Conservation (phyloP, 1,140 invertebrate species). For the Lithobius niger region DNA sequence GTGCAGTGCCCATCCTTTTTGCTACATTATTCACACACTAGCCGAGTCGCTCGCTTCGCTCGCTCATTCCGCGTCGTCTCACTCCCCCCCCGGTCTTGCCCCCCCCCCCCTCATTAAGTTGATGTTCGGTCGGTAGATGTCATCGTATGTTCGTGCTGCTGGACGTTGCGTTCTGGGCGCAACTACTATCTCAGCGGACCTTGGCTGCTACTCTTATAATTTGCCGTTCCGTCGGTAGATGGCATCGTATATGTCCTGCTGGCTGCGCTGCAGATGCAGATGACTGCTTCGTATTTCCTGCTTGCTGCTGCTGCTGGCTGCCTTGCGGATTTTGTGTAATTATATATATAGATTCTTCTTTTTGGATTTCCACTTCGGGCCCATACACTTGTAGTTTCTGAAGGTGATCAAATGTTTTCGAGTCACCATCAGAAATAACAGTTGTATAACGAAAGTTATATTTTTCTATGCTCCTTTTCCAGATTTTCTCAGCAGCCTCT, state of each 20-base stretch:
- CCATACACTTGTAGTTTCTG: conserved; percentile 17
- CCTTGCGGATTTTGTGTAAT: too few relatives aligned
- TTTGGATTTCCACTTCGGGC: conserved; percentile 13
- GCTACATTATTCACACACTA: conserved; percentile 23
- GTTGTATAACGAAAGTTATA: conserved; percentile 18
- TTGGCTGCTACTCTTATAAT: background rate
- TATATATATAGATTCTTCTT: too few relatives aligned
- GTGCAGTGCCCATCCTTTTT: conserved; percentile 21
- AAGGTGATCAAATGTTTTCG: conserved; percentile 19
- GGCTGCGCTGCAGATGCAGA: background rate
- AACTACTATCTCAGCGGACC: too few relatives aligned
- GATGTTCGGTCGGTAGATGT: too few relatives aligned
- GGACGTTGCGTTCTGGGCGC: too few relatives aligned
- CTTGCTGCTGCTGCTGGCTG: background rate
- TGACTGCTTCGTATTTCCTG: background rate
- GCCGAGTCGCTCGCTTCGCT: conserved; percentile 12
- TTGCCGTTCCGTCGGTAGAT: background rate
- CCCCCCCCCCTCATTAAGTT: too few relatives aligned
- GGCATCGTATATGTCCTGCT: background rate
- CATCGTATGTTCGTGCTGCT: too few relatives aligned
- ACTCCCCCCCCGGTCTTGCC: too few relatives aligned
- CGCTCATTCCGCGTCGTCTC: too few relatives aligned
- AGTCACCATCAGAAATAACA: conserved; percentile 21
- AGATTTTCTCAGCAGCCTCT: conserved; percentile 19
- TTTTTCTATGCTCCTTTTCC: too few relatives aligned